These are phyloP conservation scores for Perizoma flavofasciatum DNA, from an alignment of 2,888 invertebrate genomes.

Conservation along the genomic window DNA sequence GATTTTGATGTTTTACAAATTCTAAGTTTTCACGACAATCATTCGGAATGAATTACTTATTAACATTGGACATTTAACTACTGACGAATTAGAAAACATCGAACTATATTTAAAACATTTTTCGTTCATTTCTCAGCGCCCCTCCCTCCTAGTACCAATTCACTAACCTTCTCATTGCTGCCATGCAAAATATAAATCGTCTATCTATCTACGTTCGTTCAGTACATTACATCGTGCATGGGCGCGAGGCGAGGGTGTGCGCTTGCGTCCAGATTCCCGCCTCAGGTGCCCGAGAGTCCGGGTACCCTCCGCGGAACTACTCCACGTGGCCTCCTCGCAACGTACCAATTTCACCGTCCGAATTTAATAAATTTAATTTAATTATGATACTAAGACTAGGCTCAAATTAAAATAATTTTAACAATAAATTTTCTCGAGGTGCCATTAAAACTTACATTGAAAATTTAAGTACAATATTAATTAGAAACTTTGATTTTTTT, in stretches of 20 bases:
- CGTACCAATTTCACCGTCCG: slow-evolving; percentile 54
- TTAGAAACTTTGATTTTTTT: slow-evolving; percentile 80
- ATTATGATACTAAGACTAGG: slow-evolving; percentile 82
- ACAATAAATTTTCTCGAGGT: slow-evolving; percentile 71
- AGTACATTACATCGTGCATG: slow-evolving; percentile 4
- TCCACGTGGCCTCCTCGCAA: slow-evolving; percentile 34
- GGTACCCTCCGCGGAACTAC: background rate
- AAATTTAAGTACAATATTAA: slow-evolving; percentile 81
- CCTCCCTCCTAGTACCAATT: slow-evolving; percentile 66
- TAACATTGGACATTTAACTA: slow-evolving; percentile 64
- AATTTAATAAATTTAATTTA: slow-evolving; percentile 65
- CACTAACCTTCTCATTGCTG: slow-evolving; percentile 82
- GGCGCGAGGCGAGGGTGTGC: slow-evolving; percentile 61
- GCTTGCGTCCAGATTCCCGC: slow-evolving; percentile 43
- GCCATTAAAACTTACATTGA: slow-evolving; percentile 81
- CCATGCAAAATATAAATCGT: slow-evolving; percentile 59
- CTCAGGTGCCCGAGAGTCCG: background rate
- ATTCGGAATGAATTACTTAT: slow-evolving; percentile 65
- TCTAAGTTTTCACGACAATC: slow-evolving; percentile 50
- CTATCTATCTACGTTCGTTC: slow-evolving; percentile 54
- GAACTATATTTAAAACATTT: slow-evolving; percentile 60
- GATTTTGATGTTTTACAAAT: slow-evolving; percentile 45
- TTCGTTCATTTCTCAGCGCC: slow-evolving; percentile 51
- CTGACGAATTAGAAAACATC: slow-evolving; percentile 67
- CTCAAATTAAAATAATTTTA: slow-evolving; percentile 76